A percentile compares a stretch with the other conserved stretches of the same genome.
Evolutionary conservation across 2,888 invertebrate genomes (phyloP).

Genomic region (Nomada goodeniana): DNA sequence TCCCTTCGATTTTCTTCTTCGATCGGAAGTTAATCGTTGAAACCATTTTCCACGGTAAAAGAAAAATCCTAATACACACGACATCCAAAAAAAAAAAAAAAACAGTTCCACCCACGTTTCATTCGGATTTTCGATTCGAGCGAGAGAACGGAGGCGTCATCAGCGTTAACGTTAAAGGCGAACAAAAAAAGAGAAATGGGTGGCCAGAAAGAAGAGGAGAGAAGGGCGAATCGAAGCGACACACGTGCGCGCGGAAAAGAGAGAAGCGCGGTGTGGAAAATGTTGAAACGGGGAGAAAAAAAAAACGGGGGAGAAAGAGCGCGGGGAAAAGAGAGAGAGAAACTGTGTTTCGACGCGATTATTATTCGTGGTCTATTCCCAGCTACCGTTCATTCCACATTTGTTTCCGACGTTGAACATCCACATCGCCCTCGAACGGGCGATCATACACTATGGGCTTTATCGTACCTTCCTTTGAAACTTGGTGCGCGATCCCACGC

Average conservation of each 20-base stretch:
- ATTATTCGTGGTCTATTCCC: conserved; percentile 69
- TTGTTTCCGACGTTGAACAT: conserved; percentile 71
- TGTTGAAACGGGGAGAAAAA: conserved; percentile 3
- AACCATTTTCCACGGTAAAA: no score
- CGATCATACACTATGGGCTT: conserved; percentile 80
- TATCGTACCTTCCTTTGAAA: conserved; percentile 80
- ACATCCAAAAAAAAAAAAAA: not conserved
- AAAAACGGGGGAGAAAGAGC: not conserved
- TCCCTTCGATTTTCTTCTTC: no score
- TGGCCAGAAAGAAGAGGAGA: not conserved
- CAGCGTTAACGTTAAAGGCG: conserved; percentile 22
- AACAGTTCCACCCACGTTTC: conserved; percentile 6
- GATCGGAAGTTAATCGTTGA: no score
- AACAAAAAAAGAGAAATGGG: conserved; percentile 3
- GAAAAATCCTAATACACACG: no score
- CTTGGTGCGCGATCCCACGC: conserved; percentile 77
- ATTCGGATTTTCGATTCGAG: conserved; percentile 37
- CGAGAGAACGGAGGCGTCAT: conserved; percentile 52
- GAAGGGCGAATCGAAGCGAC: not conserved
- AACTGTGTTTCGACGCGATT: conserved; percentile 71
- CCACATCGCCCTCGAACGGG: conserved; percentile 75
- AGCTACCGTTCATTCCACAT: conserved; percentile 68
- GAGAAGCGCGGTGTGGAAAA: not conserved
- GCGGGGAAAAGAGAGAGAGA: conserved; percentile 22
- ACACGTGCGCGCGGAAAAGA: not conserved